Percentiles rank a stretch among this genome's conserved stretches.
Conservation (phyloP, 2,888 invertebrate species). For the Pherbina coryleti region DNA sequence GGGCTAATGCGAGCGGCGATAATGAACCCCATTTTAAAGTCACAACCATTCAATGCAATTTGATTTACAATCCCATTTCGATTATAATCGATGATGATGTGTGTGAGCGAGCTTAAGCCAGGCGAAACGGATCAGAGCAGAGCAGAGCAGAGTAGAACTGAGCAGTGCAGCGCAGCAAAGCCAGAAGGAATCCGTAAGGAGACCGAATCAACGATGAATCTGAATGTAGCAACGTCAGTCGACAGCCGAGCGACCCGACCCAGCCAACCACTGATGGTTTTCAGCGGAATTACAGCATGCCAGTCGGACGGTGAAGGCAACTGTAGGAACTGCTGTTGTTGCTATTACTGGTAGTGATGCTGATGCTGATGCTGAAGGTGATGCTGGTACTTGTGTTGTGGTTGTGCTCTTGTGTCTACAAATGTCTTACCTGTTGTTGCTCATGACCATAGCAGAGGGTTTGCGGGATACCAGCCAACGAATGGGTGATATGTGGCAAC, state of each 20-base stretch:
- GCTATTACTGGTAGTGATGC: not conserved
- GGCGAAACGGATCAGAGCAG: constrained; percentile 41
- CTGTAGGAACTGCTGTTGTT: not conserved
- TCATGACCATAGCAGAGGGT: not conserved
- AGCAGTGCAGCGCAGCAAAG: constrained; percentile 5
- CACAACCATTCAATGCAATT: constrained; percentile 65
- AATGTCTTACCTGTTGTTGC: constrained; percentile 33
- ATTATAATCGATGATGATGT: constrained; percentile 69
- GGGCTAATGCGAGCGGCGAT: constrained; percentile 56
- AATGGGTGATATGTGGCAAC: not conserved
- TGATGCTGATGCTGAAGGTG: not conserved
- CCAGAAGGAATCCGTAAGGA: constrained; percentile 9
- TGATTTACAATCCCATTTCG: constrained; percentile 69
- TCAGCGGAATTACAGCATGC: constrained; percentile 16
- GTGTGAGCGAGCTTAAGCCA: constrained; percentile 60
- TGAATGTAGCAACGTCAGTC: not conserved
- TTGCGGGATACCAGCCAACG: not conserved
- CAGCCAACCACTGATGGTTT: constrained; percentile 7
- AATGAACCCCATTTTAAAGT: constrained; percentile 68
- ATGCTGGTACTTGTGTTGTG: not conserved
- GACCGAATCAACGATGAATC: not conserved
- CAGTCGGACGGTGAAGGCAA: not conserved
- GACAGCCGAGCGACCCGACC: not conserved
- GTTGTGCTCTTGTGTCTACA: constrained; percentile 1
- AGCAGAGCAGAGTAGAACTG: constrained; percentile 14